These are phyloP conservation scores for Psittacula derbiana DNA, from an alignment of 2,797 vertebrate species.

Conservation along the genomic window DNA sequence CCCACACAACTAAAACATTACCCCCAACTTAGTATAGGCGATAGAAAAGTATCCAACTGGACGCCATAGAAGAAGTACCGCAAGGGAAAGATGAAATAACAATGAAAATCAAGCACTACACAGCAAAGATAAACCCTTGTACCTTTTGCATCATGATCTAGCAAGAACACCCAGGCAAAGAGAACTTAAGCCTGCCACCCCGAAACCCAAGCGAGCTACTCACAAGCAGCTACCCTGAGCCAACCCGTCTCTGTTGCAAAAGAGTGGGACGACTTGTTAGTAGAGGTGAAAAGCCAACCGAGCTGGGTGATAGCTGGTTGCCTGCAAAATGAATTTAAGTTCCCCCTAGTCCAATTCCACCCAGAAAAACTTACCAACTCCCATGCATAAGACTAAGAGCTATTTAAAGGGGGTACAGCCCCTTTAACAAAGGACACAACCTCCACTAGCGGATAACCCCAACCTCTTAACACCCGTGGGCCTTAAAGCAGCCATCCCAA, in stretches of 20 bases:
- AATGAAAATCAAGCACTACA: rapidly evolving
- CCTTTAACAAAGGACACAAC: no score
- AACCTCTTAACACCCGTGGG: no score
- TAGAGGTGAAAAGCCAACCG: neutral
- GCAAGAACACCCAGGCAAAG: neutral
- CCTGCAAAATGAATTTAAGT: neutral
- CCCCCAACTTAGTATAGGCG: rapidly evolving
- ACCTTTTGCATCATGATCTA: neutral
- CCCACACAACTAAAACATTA: neutral
- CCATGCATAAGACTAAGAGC: no score
- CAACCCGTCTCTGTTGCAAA: neutral
- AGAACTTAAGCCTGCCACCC: rapidly evolving
- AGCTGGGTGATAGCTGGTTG: neutral
- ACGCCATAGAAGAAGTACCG: rapidly evolving
- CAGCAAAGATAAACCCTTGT: neutral
- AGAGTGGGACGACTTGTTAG: neutral
- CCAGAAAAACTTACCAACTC: no score
- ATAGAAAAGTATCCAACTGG: neutral
- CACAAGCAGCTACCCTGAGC: rapidly evolving
- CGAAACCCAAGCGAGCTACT: neutral
- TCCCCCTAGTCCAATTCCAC: no score
- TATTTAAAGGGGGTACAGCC: no score
- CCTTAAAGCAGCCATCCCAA: no score
- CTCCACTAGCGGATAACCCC: no score
- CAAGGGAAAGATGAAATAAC: neutral